Evolutionary conservation across 2,113 vertebrate genomes (phyloP), one percentile per base, ranked within the genome.

Genomic region (rat (Rattus norvegicus)): DNA sequence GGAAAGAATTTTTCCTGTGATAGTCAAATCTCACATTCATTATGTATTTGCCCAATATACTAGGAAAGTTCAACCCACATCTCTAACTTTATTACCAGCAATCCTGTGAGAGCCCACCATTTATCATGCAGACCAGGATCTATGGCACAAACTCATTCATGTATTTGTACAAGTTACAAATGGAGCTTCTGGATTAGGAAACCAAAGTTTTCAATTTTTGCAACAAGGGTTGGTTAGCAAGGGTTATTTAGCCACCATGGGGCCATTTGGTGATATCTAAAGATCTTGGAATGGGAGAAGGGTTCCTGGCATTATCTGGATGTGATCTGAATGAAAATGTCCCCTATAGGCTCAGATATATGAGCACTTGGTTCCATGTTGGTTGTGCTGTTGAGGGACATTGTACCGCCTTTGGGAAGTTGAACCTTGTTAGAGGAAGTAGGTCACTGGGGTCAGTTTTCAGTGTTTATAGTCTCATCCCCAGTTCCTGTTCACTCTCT

Each of bases 281-380:
- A 59, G 43, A 54, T 2, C 17, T 65, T 43, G 80, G 22, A 28
- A 1, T 30, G 10, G 70, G n/a, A 10, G 19, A 20, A 20, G 1
- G 14, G 30, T 7, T 59, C 1, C 6, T 22, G 5, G 0, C 3
- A 1, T 49, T n/a, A 13, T 26, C 0, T 56, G 49, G 16, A 13
- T 67, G 6, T 85, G 81, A 24, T 65, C 63, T 10, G 26, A 61
- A 85, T 65, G 26, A 63, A 26, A 63, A 17, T 84, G 39, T 5
- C n/a, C 16, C 24, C 81, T 47, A 2, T 6, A 47, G 59, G 59
- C 24, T 17, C n/a, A 61, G 36, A 59, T 39, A 43, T 28, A 63
- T 61, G 7, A 65, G 9, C n/a, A 85, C 14, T 85, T 84, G n/a
- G 56, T 61, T 65, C 8, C 59, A 39, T 19, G 39, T 47, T 65